Conservation (phyloP, 37 sponge, comb jelly and placozoan genomes). For the Agelas oroides region DNA sequence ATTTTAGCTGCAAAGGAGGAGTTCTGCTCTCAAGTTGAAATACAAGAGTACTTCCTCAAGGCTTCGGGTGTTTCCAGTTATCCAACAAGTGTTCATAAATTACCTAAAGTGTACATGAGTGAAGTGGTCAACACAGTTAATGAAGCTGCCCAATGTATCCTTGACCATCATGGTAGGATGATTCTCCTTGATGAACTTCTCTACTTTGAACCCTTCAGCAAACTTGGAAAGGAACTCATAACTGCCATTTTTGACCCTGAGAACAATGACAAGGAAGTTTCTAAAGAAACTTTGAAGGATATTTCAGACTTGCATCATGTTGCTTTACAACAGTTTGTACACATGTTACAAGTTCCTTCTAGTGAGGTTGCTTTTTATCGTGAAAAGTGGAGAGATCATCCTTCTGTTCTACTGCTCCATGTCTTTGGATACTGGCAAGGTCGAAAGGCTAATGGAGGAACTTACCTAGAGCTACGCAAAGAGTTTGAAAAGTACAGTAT, state of each 20-base stretch:
- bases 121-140: neutral
- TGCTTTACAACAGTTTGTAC: neutral
- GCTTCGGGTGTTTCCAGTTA: neutral
- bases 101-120: too few species aligned
- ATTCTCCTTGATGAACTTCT: neutral
- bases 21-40: neutral
- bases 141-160: neutral
- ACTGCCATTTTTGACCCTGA: neutral
- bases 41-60: neutral
- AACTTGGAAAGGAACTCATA: neutral
- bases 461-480: neutral
- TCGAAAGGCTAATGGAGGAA: too few species aligned
- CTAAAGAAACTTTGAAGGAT: neutral
- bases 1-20: constrained; percentile 17
- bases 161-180: neutral
- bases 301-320: too few species aligned
- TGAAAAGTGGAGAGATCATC: neutral
- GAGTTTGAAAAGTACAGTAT: constrained; percentile 15
- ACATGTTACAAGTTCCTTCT: neutral
- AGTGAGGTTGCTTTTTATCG: neutral
- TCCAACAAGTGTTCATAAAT: neutral
- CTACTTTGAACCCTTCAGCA: constrained; percentile 20
- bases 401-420: neutral
- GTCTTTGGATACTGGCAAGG: too few species aligned
- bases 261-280: neutral